Base-by-base conservation (phyloP, 2,888 invertebrate genomes). In the Cylloceria caligata region DNA sequence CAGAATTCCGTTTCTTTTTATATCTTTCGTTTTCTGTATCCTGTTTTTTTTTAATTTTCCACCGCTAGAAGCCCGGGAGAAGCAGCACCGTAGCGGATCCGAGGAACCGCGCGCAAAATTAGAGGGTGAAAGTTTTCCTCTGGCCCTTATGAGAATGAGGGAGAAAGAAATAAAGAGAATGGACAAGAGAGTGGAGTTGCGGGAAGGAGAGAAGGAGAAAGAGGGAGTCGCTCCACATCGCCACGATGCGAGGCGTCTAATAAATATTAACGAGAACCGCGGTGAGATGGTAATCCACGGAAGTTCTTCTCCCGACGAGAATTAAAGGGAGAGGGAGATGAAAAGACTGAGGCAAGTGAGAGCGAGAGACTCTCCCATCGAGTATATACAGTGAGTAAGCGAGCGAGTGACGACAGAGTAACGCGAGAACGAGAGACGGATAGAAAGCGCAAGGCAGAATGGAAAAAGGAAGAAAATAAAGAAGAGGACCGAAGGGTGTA, bases 241-340 rank as follows among this genome's bases (percentile, higher is more conserved):
- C 85, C 84, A 86, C 84, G 83, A 85, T 86, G 77, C 81, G 77
- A 83, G 86, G 86, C 87, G 83, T 87, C 89, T 89, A 88, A 91
- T 91, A 91, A 91, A 91, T 91, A 91, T 91, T 91, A 91, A 91
- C 91, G 88, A 89, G 89, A 88, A 87, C 87, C 85, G 85, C 87
- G 87, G 88, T 86, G 89, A 88, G 88, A 90, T 91, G 90, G 89
- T 90, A 91, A 91, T 91, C 89, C 89, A 79, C 87, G 85, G 85
- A 90, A 90, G 88, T 90, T 90, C 87, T 86, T 87, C 87, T 88
- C 84, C 83, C 86, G 82, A 85, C 87, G 85, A 88, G 87, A 86
- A 88, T 86, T 84, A 83, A 83, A 86, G 79, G 73, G 76, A 76
- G 75, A 83, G 72, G 27, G 42, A 83, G 67, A 39, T 36, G 36